Percentiles rank a stretch among this genome's conserved stretches.
phyloP scores from a whole-genome alignment of 92 coral and sea anemone genomes.

The Anthopleura xanthogrammica region DNA sequence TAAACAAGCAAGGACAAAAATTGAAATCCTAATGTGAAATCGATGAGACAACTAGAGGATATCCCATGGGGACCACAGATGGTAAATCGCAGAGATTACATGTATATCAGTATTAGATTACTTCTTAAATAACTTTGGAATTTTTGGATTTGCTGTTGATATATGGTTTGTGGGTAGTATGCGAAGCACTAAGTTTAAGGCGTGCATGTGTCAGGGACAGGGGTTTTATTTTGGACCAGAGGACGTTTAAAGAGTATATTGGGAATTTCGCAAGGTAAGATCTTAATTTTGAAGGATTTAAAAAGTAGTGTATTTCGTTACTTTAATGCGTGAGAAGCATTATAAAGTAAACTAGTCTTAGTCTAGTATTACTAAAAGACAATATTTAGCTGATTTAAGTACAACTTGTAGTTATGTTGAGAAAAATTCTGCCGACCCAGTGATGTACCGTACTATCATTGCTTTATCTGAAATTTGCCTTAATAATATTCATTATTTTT shows the following conservation, averaged over 20 bases:
- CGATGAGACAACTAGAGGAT: background rate
- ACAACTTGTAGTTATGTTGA: background rate
- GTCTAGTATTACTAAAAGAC: background rate
- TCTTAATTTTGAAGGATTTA: background rate
- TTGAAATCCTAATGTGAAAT: background rate
- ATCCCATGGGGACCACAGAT: background rate
- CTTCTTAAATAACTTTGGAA: background rate
- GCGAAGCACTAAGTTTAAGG: background rate
- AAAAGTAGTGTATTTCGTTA: background rate
- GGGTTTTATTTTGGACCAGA: background rate
- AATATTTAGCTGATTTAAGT: no score
- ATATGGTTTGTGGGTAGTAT: background rate
- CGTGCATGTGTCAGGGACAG: background rate
- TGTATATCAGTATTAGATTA: background rate
- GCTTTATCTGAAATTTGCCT: background rate
- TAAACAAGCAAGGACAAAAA: background rate
- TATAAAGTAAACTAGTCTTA: background rate
- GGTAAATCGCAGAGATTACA: background rate
- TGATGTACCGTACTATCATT: background rate
- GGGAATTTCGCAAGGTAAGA: background rate
- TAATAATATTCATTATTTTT: background rate
- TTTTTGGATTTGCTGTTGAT: background rate
- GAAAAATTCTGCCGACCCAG: no score
- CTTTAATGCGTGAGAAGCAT: no score
- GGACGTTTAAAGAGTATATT: no score